Evolutionary conservation across 2,888 invertebrate species (phyloP).

Genomic region (Mayetiola destructor): DNA sequence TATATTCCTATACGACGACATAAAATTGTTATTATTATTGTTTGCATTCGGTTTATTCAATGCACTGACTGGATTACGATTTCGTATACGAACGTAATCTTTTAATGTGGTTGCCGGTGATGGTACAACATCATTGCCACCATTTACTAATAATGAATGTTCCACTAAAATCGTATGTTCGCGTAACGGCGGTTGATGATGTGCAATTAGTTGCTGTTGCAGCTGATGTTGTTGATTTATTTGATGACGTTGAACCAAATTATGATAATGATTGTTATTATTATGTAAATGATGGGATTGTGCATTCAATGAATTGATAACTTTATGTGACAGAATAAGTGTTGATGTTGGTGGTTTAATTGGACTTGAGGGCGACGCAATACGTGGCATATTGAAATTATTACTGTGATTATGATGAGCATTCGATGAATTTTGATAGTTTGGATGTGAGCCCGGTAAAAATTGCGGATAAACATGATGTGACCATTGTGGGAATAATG

Average conservation of each 20-base stretch:
- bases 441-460: conserved; percentile 78
- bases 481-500: conserved; percentile 87
- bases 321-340: conserved; percentile 28
- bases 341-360: conserved; percentile 28
- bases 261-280: conserved; percentile 17
- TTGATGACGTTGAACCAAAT: conserved; percentile 17
- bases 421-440: conserved; percentile 33
- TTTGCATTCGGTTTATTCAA: conserved; percentile 27
- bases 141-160: too few species aligned
- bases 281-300: conserved; percentile 20
- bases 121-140: not conserved
- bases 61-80: not conserved
- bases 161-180: not conserved
- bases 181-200: too few species aligned
- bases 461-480: conserved; percentile 91
- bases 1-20: conserved; percentile 30
- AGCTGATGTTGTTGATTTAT: conserved; percentile 15
- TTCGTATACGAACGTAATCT: conserved; percentile 11
- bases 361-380: conserved; percentile 7
- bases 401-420: conserved; percentile 15
- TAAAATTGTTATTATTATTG: conserved; percentile 36
- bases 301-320: conserved; percentile 14
- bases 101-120: too few species aligned
- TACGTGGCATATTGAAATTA: not conserved
- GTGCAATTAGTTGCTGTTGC: not conserved